Conservation (phyloP, 2,113 vertebrate species). For the Etia nguti region DNA sequence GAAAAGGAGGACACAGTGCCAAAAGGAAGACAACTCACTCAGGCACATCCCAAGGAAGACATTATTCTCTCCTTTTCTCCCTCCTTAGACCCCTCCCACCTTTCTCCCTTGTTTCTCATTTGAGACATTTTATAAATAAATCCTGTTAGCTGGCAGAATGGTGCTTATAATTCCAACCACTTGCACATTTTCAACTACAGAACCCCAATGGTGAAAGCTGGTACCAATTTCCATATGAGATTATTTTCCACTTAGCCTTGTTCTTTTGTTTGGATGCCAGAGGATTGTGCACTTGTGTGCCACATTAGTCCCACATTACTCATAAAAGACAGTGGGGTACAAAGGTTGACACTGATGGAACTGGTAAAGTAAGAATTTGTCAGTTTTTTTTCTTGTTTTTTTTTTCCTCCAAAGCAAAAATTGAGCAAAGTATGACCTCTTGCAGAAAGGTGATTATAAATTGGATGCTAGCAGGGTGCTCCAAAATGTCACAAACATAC, state of each 20-base stretch:
- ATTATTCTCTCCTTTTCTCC: not conserved
- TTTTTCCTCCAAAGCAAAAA: not conserved
- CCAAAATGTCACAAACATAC: not conserved
- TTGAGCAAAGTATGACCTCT: not conserved
- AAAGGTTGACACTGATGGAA: slow-evolving; percentile 21
- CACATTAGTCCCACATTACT: not conserved
- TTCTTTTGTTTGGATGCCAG: not conserved
- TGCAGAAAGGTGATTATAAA: not conserved
- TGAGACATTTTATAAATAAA: slow-evolving; percentile 38
- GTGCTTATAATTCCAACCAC: not conserved
- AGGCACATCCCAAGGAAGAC: not conserved
- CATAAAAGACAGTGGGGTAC: not conserved
- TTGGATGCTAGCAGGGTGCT: not conserved
- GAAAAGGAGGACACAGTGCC: not conserved
- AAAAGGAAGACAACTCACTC: slow-evolving; percentile 12
- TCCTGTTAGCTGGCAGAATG: slow-evolving; percentile 21
- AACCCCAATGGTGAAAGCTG: not conserved
- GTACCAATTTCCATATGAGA: slow-evolving; percentile 6
- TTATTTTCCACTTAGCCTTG: not conserved
- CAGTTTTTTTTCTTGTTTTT: not conserved
- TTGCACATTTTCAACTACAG: slow-evolving; percentile 18
- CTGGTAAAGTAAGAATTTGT: not conserved
- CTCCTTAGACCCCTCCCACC: not conserved
- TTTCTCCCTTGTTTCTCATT: not conserved
- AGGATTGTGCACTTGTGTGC: not conserved